phyloP scores from a whole-genome alignment of 1,140 invertebrate genomes.

The Trypoxylus dichotomus region DNA sequence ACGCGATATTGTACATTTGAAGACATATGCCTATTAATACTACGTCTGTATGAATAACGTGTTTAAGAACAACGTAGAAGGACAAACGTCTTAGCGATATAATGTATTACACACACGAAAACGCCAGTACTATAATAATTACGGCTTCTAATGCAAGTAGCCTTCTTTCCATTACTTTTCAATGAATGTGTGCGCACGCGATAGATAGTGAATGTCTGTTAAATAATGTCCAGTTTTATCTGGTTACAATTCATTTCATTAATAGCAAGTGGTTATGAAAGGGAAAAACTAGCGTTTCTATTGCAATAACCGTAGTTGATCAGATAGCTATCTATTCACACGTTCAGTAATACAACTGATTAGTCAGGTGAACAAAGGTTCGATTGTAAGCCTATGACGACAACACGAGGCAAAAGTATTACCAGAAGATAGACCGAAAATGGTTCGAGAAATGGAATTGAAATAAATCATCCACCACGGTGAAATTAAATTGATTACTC shows the following conservation, averaged over 20 bases:
- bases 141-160: background rate
- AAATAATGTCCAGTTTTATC: background rate
- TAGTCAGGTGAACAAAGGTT: background rate
- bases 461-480: background rate
- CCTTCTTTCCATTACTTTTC: background rate
- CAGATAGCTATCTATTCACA: background rate
- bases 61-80: background rate
- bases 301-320: background rate
- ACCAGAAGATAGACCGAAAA: background rate
- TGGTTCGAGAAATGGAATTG: background rate
- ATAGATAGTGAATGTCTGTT: background rate
- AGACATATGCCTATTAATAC: background rate
- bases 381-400: background rate
- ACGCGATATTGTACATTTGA: background rate
- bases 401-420: background rate
- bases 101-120: background rate
- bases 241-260: conserved; percentile 8
- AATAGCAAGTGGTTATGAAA: background rate
- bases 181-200: background rate
- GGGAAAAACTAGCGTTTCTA: background rate
- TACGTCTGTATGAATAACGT: background rate
- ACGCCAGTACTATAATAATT: background rate
- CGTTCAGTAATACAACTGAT: background rate
- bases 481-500: conserved; percentile 1
- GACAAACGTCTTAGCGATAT: background rate